These are phyloP conservation scores for Tetraneura akinire DNA, from an alignment of 1,140 invertebrate genomes.

Conservation along the genomic window DNA sequence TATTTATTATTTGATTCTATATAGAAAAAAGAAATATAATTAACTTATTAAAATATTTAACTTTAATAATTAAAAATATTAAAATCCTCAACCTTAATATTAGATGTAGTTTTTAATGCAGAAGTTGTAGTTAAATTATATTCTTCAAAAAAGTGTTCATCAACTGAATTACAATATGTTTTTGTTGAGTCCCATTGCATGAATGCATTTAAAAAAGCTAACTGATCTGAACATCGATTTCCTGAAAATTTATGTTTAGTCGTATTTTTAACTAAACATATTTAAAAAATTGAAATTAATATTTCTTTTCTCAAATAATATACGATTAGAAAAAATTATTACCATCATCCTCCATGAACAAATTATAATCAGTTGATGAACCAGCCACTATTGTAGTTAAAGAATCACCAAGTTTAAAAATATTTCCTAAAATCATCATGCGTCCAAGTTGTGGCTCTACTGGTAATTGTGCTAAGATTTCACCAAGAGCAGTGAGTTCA, in stretches of 20 bases:
- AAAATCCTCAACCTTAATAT: conserved; percentile 69
- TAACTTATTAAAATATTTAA: not conserved
- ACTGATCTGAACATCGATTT: conserved; percentile 86
- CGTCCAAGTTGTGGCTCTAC: conserved; percentile 91
- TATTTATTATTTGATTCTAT: conserved; percentile 81
- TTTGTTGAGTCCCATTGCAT: conserved; percentile 74
- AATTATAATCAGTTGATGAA: conserved; percentile 65
- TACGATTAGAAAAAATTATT: not conserved
- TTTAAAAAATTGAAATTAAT: not conserved
- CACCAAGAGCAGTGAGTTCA: conserved; percentile 76
- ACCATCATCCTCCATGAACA: conserved; percentile 30
- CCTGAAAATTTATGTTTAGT: conserved; percentile 82
- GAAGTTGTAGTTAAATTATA: not conserved
- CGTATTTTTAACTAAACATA: not conserved
- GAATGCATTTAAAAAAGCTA: conserved; percentile 93
- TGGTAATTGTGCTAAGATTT: conserved; percentile 75
- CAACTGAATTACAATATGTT: not conserved
- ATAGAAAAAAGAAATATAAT: conserved; percentile 53
- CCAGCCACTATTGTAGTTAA: conserved; percentile 92
- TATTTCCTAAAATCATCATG: conserved; percentile 88
- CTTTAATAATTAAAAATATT: too few species aligned
- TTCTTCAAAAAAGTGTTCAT: not conserved
- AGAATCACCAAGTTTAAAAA: conserved; percentile 85
- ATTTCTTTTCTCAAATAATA: not conserved
- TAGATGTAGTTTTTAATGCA: conserved; percentile 81